These are phyloP conservation scores for Orussus abietinus DNA, from an alignment of 1,140 invertebrate species.

Conservation along the genomic window DNA sequence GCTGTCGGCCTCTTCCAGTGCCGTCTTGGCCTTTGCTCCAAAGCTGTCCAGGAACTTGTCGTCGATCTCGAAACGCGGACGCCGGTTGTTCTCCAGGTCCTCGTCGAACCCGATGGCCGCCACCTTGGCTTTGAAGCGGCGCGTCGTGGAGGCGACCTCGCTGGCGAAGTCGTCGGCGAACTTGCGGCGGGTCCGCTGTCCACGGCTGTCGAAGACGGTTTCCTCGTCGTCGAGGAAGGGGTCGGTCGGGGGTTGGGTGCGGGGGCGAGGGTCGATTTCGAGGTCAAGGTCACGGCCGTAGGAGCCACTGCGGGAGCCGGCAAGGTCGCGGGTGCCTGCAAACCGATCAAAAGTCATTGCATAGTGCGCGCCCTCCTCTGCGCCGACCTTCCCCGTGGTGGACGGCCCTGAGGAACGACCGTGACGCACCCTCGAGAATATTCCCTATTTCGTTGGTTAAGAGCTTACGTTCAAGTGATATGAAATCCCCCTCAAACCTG, in stretches of 20 bases:
- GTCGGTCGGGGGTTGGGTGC: conserved; percentile 17
- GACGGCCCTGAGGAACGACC: too few species aligned
- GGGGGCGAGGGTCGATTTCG: conserved; percentile 37
- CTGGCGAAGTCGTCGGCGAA: conserved; percentile 41
- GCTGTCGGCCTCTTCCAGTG: conserved; percentile 32
- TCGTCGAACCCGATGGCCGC: conserved; percentile 26
- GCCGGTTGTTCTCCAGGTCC: conserved; percentile 15
- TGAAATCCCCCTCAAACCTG: too few species aligned
- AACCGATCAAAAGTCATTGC: conserved; percentile 39
- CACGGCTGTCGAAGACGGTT: conserved; percentile 47
- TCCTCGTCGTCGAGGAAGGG: conserved; percentile 37
- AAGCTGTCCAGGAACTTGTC: conserved; percentile 18
- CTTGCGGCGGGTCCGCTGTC: conserved; percentile 37
- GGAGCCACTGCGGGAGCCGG: conserved; percentile 36
- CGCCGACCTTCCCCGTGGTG: too few species aligned
- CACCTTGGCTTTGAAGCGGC: conserved; percentile 35
- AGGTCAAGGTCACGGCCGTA: conserved; percentile 43
- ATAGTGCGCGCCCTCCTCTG: too few species aligned
- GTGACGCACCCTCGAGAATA: too few species aligned
- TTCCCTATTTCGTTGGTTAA: too few species aligned
- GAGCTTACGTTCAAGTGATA: too few species aligned
- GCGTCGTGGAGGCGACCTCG: conserved; percentile 37
- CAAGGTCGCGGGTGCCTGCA: conserved; percentile 48
- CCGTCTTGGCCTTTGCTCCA: conserved; percentile 17
- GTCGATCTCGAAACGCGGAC: conserved; percentile 9